These are phyloP conservation scores for Xiphophorus birchmanni DNA, from an alignment of 2,797 vertebrate genomes.

Conservation along the genomic window DNA sequence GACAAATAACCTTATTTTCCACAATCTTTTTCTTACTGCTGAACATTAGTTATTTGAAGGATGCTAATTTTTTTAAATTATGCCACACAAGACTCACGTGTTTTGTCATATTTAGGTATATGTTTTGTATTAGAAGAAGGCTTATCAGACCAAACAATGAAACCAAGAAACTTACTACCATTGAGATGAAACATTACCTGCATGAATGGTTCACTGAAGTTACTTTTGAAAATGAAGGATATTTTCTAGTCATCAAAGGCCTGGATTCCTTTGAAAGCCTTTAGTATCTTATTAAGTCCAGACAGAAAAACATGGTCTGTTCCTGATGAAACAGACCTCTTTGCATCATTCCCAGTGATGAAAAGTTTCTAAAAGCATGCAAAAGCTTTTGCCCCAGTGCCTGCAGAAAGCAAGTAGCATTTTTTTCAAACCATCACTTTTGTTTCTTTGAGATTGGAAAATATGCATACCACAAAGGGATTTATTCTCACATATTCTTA, in stretches of 20 bases:
- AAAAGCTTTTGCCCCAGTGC: constrained; percentile 1
- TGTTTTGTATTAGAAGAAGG: not conserved
- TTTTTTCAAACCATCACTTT: constrained; percentile 15
- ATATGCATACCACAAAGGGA: not conserved
- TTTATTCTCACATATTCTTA: not conserved
- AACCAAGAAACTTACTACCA: constrained; percentile 18
- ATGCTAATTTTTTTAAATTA: not conserved
- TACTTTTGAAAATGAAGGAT: constrained; percentile 39
- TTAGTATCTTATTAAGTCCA: constrained; percentile 27
- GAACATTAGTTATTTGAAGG: not conserved
- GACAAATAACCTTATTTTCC: not conserved
- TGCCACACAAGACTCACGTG: too few relatives aligned
- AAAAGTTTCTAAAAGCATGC: constrained; percentile 26
- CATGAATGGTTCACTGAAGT: constrained; percentile 31
- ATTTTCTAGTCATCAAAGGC: constrained; percentile 38
- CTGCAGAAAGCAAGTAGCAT: constrained; percentile 16
- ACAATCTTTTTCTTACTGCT: not conserved
- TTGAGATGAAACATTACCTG: constrained; percentile 26
- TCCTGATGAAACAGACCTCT: constrained; percentile 37
- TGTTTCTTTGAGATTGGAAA: not conserved
- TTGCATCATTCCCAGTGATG: constrained; percentile 30
- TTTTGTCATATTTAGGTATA: not conserved
- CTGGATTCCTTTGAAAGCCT: constrained; percentile 30
- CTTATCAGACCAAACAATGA: constrained; percentile 14
- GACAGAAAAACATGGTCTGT: constrained; percentile 12